Base-by-base conservation (phyloP, 2,888 invertebrate genomes). In the Agapostemon virescens region DNA sequence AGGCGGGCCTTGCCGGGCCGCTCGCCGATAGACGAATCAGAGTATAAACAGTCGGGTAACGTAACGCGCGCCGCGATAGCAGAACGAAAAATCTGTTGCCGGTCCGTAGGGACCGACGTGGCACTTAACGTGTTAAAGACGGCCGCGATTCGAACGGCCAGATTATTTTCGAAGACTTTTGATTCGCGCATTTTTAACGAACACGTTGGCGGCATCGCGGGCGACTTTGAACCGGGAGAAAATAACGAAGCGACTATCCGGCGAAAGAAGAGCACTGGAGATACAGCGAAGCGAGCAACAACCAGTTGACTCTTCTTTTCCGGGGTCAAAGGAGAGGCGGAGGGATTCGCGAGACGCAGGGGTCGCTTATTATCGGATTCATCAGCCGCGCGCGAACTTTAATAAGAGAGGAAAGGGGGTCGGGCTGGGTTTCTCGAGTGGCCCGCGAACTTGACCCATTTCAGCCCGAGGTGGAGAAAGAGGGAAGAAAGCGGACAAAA, bases 401-500 rank as follows among this genome's bases (percentile, higher is more conserved):
- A 63, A 63, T 63, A 63, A 63, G 63, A 63, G 63, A 17, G 63
- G 36, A 36, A 63, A n/a, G 63, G 30, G 30, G 30, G 30, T 30
- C 7, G 55, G 26, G 30, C 11, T 6, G 58, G 58, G 30, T 30
- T n/a, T 58, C 33, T 55, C 33, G 36, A 33, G 63, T 36, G 63
- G 33, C 36, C 33, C 36, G 36, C 63, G 63, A 63, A 63, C 63
- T 63, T 38, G 64, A 64, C 64, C 64, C 38, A 64, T 64, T 64
- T 64, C 64, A 38, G 38, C 23, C 13, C 42, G 45, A 7, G 49
- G 49, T 26, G 20, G 30, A 74, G 61, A 36, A 30, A 71, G 49
- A 40, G 67, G 69, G 69, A 49, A 64, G 68, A 83, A 76, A 79
- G 67, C 66, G 36, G 70, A 61, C 11, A 45, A 67, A 42, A 67